Conservation (phyloP, 1,140 invertebrate species). For the Hyles vespertilio region DNA sequence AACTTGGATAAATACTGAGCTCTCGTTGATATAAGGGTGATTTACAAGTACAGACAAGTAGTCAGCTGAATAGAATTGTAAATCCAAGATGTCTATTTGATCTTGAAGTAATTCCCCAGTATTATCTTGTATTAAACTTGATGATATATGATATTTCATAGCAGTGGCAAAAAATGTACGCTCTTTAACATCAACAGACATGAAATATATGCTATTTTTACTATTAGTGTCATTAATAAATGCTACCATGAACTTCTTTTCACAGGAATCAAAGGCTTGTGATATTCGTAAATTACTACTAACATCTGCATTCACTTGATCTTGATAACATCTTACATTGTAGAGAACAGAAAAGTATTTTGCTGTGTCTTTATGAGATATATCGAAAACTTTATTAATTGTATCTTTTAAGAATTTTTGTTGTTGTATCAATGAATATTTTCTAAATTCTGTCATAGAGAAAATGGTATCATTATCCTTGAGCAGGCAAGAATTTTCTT, state of each 20-base stretch:
- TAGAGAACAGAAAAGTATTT: slow-evolving; percentile 77
- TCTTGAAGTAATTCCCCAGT: slow-evolving; percentile 43
- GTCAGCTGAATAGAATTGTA: slow-evolving; percentile 89
- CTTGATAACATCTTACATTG: slow-evolving; percentile 70
- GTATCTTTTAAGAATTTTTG: slow-evolving; percentile 83
- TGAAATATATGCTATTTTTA: slow-evolving; percentile 60
- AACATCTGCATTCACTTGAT: slow-evolving; percentile 26
- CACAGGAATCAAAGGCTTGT: slow-evolving; percentile 52
- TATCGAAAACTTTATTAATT: slow-evolving; percentile 83
- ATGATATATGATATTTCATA: slow-evolving; percentile 52
- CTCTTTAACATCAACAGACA: slow-evolving; percentile 58
- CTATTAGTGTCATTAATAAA: slow-evolving; percentile 44
- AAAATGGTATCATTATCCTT: slow-evolving; percentile 83
- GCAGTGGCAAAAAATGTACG: slow-evolving; percentile 40
- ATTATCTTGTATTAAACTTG: slow-evolving; percentile 41
- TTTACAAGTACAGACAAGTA: slow-evolving; percentile 85
- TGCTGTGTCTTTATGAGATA: slow-evolving; percentile 80
- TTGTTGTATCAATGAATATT: slow-evolving; percentile 89
- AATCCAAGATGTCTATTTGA: slow-evolving; percentile 76
- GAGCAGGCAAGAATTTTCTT: slow-evolving; percentile 82
- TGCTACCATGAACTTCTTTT: slow-evolving; percentile 62
- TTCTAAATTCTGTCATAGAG: slow-evolving; percentile 79
- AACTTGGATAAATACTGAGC: slow-evolving; percentile 81
- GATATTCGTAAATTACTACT: slow-evolving; percentile 54
- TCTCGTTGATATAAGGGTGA: slow-evolving; percentile 73